These are phyloP conservation scores for Laupala kohalensis DNA, from an alignment of 1,140 invertebrate genomes.

Conservation along the genomic window DNA sequence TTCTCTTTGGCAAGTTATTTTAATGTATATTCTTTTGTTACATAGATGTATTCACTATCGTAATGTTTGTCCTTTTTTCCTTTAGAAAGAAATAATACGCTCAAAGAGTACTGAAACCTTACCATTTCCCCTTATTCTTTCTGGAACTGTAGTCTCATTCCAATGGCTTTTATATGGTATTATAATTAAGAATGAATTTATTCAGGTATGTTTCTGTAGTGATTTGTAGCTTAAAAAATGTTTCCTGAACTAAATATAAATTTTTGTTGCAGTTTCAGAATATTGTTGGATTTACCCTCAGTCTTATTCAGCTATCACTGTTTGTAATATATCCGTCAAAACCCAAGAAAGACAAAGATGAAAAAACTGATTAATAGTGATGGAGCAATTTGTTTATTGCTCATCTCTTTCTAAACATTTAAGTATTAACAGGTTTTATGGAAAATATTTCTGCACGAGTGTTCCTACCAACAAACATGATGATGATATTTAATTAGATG, in stretches of 20 bases:
- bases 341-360: constrained; percentile 22
- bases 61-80: constrained; percentile 15
- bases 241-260: constrained; percentile 5
- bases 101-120: constrained; percentile 63
- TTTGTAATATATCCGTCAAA: constrained; percentile 51
- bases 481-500: background rate
- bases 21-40: background rate
- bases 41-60: background rate
- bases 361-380: background rate
- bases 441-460: background rate
- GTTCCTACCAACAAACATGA: background rate
- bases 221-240: background rate
- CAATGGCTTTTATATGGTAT: constrained; percentile 71
- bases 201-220: constrained; percentile 48
- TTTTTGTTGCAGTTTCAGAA: constrained; percentile 47
- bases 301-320: constrained; percentile 43
- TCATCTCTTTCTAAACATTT: background rate
- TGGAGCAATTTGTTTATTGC: background rate
- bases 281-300: constrained; percentile 42
- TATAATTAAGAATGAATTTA: constrained; percentile 58
- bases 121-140: constrained; percentile 69
- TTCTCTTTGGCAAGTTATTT: constrained; percentile 43
- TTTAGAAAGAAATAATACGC: constrained; percentile 51
- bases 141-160: constrained; percentile 56
- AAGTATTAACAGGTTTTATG: background rate